A percentile compares a stretch with the other conserved stretches of the same genome.
Evolutionary conservation across 2,113 vertebrate species (phyloP).

Genomic region (Leptocoma aspasia): DNA sequence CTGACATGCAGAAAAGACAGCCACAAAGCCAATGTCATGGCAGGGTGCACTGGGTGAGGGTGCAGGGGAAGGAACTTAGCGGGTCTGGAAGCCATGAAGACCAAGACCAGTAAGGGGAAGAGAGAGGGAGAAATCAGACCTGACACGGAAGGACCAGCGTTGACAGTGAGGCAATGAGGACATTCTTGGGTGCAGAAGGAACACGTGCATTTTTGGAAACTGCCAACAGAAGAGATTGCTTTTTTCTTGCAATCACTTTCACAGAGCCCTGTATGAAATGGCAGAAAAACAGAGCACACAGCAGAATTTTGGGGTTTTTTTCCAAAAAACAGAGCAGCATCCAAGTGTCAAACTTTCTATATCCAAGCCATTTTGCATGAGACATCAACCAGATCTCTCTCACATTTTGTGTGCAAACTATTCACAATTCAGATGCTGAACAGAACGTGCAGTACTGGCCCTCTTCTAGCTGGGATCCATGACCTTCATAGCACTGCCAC

Average conservation of each 20-base stretch:
- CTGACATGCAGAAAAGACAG: fast-evolving
- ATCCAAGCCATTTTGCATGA: neutral
- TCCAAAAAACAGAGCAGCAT: neutral
- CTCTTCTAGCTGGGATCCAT: neutral
- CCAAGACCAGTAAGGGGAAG: neutral
- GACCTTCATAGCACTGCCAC: neutral
- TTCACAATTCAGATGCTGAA: neutral
- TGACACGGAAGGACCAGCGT: neutral
- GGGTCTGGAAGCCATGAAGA: fast-evolving
- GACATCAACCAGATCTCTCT: neutral
- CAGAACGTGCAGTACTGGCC: neutral
- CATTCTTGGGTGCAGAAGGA: neutral
- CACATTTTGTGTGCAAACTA: neutral
- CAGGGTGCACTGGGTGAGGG: neutral
- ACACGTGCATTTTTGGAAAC: neutral
- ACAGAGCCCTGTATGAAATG: neutral
- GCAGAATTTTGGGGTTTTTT: neutral
- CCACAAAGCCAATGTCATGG: neutral
- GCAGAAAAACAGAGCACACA: neutral
- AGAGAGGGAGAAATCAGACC: neutral
- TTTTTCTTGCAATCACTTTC: neutral
- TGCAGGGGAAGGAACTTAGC: neutral
- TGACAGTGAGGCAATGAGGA: neutral
- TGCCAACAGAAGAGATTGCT: neutral
- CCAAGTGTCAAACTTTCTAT: neutral